Evolutionary conservation across 2,113 vertebrate genomes (phyloP).

Genomic region (Porphyrio hochstetteri): DNA sequence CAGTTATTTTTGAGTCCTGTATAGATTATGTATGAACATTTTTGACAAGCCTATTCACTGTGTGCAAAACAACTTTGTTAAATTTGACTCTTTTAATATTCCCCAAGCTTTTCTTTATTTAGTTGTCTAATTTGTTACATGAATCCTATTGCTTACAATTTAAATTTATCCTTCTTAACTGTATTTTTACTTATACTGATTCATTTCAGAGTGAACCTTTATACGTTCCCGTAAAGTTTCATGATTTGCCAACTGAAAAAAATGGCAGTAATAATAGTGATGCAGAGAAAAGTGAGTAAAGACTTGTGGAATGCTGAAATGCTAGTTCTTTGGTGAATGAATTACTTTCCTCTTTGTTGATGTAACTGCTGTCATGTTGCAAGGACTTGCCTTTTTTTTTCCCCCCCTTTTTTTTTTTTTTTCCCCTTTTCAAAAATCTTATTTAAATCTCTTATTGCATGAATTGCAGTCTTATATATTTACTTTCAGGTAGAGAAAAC

Average conservation of each 20-base stretch:
- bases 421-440: too few relatives aligned
- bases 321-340: background rate
- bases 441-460: background rate
- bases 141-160: background rate
- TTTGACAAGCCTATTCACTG: background rate
- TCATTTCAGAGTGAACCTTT: conserved; percentile 90
- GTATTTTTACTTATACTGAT: conserved; percentile 37
- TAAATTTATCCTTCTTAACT: conserved; percentile 18
- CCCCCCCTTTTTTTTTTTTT: too few relatives aligned
- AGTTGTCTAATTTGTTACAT: background rate
- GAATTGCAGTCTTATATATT: conserved; percentile 45
- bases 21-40: background rate
- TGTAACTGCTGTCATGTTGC: background rate
- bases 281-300: conserved; percentile 85
- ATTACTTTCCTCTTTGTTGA: background rate
- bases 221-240: conserved; percentile 96
- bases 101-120: background rate
- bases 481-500: conserved; percentile 61
- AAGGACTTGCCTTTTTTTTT: background rate
- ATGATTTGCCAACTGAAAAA: conserved; percentile 86
- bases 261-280: conserved; percentile 73
- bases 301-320: conserved; percentile 24
- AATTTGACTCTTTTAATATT: background rate
- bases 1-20: background rate
- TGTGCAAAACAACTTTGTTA: background rate